These are phyloP conservation scores for Phyllotis vaccarum DNA, from an alignment of 2,797 vertebrate species.

Conservation along the genomic window DNA sequence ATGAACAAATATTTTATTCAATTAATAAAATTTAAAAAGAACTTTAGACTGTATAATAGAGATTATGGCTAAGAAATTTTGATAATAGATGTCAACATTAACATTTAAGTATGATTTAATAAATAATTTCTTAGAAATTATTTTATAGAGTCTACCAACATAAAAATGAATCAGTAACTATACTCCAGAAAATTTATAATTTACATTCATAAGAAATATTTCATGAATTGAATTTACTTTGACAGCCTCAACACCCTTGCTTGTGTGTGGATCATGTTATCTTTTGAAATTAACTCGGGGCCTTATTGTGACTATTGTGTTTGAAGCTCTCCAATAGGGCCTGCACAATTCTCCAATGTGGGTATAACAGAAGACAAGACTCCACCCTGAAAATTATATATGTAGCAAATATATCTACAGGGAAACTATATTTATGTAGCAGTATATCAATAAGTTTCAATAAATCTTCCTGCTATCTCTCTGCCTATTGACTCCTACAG, in stretches of 20 bases:
- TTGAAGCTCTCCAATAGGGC: background rate
- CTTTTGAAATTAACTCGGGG: background rate
- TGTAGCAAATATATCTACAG: background rate
- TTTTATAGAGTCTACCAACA: slow-evolving; percentile 49
- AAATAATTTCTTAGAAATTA: slow-evolving; percentile 1
- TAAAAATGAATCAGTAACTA: slow-evolving; percentile 52
- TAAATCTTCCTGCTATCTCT: too few relatives aligned
- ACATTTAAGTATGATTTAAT: background rate
- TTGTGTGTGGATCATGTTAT: background rate
- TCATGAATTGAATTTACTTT: background rate
- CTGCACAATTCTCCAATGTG: background rate
- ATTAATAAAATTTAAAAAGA: slow-evolving; percentile 16
- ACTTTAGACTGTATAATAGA: background rate
- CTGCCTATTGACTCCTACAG: too few relatives aligned
- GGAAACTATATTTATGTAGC: too few relatives aligned
- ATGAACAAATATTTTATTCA: background rate
- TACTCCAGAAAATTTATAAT: slow-evolving; percentile 44
- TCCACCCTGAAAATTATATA: background rate
- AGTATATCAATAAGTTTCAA: too few relatives aligned
- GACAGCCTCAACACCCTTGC: fast-evolving
- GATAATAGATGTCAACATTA: background rate
- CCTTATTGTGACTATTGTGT: background rate
- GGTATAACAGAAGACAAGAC: background rate
- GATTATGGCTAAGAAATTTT: slow-evolving; percentile 36
- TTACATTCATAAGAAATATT: background rate